Percentiles rank a stretch among this genome's conserved stretches.
Conservation (phyloP, 2,113 vertebrate genomes). For the Limanda limanda region DNA sequence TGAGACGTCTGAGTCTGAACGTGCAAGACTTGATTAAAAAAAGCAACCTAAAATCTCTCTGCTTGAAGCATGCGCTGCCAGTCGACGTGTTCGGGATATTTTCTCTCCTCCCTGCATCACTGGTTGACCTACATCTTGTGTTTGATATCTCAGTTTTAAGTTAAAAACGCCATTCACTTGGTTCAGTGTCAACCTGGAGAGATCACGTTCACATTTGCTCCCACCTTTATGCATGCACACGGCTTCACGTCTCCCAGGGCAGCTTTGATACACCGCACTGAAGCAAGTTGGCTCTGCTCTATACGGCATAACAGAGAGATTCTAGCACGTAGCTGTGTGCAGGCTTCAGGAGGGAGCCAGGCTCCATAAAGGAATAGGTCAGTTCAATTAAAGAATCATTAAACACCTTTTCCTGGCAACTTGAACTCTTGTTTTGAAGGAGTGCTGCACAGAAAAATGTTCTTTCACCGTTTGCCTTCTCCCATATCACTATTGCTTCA, state of each 20-base stretch:
- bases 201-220: conserved; percentile 31
- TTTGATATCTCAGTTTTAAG: conserved; percentile 57
- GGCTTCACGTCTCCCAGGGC: conserved; percentile 56
- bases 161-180: conserved; percentile 54
- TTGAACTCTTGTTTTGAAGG: conserved; percentile 27
- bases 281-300: conserved; percentile 58
- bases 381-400: conserved; percentile 47
- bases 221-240: conserved; percentile 47
- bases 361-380: conserved; percentile 58
- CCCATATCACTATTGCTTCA: background rate
- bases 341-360: conserved; percentile 48
- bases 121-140: conserved; percentile 72
- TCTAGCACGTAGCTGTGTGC: conserved; percentile 50
- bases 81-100: conserved; percentile 49
- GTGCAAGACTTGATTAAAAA: conserved; percentile 55
- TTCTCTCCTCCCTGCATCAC: conserved; percentile 52
- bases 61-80: conserved; percentile 44
- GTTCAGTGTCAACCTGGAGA: conserved; percentile 34
- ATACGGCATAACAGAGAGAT: conserved; percentile 57
- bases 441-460: conserved; percentile 22
- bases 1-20: conserved; percentile 25
- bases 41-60: conserved; percentile 34
- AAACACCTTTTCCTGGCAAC: conserved; percentile 40
- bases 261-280: conserved; percentile 45
- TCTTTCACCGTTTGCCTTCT: conserved; percentile 3